phyloP scores from a whole-genome alignment of 2,113 vertebrate species.

The Andinoacara biseriatus region DNA sequence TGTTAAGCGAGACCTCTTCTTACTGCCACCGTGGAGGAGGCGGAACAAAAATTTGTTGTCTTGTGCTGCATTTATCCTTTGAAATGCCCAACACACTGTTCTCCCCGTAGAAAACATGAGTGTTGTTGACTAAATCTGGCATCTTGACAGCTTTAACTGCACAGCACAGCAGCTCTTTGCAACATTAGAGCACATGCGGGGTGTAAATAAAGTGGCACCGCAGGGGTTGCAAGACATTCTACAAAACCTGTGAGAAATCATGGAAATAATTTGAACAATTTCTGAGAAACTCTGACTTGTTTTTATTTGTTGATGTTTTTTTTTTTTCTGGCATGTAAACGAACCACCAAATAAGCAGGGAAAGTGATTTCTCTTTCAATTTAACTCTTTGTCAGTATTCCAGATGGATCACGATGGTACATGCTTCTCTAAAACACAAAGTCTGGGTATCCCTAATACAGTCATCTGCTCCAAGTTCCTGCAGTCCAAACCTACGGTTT shows the following conservation, averaged over 20 bases:
- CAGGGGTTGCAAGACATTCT: neutral
- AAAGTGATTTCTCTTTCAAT: neutral
- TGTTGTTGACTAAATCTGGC: neutral
- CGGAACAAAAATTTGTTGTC: neutral
- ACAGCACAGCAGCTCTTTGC: neutral
- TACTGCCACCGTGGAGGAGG: neutral
- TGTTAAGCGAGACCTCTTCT: neutral
- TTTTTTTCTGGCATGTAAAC: neutral
- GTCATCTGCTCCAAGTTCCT: no score
- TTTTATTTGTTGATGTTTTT: neutral
- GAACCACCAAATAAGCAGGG: neutral
- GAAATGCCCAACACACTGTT: neutral
- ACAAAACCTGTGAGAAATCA: neutral
- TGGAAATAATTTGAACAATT: neutral
- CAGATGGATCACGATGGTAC: no score
- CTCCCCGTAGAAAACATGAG: neutral
- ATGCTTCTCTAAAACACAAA: no score
- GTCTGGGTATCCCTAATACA: no score
- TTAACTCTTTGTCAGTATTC: neutral
- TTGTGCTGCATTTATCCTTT: neutral
- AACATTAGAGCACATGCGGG: neutral
- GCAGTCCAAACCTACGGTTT: no score
- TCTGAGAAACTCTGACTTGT: neutral
- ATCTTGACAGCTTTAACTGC: neutral
- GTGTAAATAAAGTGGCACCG: neutral